These are phyloP conservation scores for Myopa tessellatipennis DNA, from an alignment of 2,888 invertebrate genomes.

Conservation along the genomic window DNA sequence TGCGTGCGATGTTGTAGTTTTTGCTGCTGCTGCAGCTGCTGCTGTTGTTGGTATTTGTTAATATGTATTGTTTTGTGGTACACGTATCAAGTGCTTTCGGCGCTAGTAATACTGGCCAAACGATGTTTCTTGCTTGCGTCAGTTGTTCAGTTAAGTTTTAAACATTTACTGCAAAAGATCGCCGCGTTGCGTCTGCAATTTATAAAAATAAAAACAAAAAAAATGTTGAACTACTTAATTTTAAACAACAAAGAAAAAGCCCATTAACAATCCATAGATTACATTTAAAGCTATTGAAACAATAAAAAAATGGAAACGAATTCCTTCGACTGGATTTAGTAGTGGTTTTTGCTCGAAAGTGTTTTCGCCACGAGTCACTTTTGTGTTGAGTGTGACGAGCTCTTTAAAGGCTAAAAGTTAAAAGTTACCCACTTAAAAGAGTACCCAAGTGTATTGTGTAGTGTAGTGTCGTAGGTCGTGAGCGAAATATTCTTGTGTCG, in stretches of 20 bases:
- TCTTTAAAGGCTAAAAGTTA: background rate
- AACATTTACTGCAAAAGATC: conserved; percentile 63
- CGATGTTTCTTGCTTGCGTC: conserved; percentile 51
- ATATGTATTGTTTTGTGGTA: conserved; percentile 47
- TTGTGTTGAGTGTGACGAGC: conserved; percentile 6
- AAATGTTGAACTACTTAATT: background rate
- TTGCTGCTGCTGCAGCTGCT: conserved; percentile 39
- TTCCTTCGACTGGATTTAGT: background rate
- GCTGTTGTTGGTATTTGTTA: conserved; percentile 41
- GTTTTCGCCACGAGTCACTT: conserved; percentile 6
- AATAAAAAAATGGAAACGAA: conserved; percentile 29
- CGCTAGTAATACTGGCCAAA: conserved; percentile 49
- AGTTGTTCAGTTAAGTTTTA: conserved; percentile 62
- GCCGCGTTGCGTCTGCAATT: conserved; percentile 51
- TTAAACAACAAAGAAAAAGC: conserved; percentile 30
- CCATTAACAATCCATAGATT: conserved; percentile 1
- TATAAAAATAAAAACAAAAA: conserved; percentile 28
- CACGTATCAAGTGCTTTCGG: background rate
- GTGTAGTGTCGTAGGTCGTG: background rate
- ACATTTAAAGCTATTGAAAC: conserved; percentile 44
- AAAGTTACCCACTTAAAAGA: no score
- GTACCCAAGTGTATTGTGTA: background rate
- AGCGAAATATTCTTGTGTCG: no score
- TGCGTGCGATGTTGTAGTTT: conserved; percentile 41
- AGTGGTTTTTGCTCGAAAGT: background rate